phyloP scores from a whole-genome alignment of 1,140 invertebrate genomes.

The Tribolium madens region DNA sequence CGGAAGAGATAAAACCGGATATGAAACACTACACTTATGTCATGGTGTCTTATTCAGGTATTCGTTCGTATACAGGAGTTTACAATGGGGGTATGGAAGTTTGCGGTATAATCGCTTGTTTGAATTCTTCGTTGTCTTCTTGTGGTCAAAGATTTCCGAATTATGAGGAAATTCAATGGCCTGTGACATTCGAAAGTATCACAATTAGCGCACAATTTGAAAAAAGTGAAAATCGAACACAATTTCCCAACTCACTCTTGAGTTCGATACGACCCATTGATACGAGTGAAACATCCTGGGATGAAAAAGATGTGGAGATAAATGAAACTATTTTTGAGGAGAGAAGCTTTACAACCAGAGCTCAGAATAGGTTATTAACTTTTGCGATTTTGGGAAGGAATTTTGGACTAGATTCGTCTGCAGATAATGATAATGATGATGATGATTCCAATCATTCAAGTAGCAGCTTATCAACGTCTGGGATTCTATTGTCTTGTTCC shows the following conservation, averaged over 20 bases:
- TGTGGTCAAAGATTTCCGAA: conserved; percentile 61
- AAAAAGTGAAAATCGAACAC: not conserved
- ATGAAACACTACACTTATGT: conserved; percentile 60
- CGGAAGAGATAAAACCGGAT: not conserved
- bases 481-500: not conserved
- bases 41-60: conserved; percentile 67
- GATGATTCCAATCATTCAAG: not conserved
- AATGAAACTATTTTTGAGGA: not conserved
- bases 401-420: conserved; percentile 50
- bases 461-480: not conserved
- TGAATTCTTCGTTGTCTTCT: conserved; percentile 62
- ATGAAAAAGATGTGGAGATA: not conserved
- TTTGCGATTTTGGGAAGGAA: conserved; percentile 38
- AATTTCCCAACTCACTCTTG: conserved; percentile 35
- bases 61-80: conserved; percentile 62
- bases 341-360: not conserved
- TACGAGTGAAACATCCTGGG: not conserved
- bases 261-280: conserved; percentile 38
- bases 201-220: not conserved
- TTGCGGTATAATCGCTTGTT: conserved; percentile 68
- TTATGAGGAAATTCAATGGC: conserved; percentile 15
- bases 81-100: conserved; percentile 66
- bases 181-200: conserved; percentile 23
- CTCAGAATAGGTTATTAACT: conserved; percentile 13
- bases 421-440: not conserved